Base-by-base conservation (phyloP, 2,113 vertebrate genomes). In the Ochotona princeps region DNA sequence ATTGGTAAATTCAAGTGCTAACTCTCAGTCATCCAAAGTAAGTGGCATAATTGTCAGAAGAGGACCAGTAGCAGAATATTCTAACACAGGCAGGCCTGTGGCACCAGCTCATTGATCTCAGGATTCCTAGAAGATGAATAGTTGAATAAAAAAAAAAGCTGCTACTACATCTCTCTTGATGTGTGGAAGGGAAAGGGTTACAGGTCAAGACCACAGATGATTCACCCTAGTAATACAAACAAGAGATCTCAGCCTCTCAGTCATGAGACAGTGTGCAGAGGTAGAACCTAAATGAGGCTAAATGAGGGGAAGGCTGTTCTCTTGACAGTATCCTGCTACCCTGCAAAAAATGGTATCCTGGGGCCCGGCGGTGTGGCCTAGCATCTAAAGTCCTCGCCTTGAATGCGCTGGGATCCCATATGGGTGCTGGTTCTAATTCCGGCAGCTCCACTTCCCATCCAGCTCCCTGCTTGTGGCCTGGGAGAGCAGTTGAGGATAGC, bases 61-160 rank as follows among this genome's bases (percentile, higher is more conserved):
- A 72, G n/a, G 20, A 18, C 49, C 51, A 61, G 4, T 1, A 21
- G 32, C 20, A 67, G 32, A 30, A 21, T 18, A 18, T 9, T 38
- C 44, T 49, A 35, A 32, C n/a, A n/a, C 30, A 49, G 15, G 18
- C 15, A 30, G 9, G 49, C 8, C 21, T 28, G 1, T 18, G 26
- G 18, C n/a, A 20, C 2, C 49, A 57, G 8, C 11, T 78, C 5
- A 0, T 38, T 47, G 11, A 51, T 69, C 21, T 14, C 0, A 1
- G 60, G 70, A 20, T 66, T 65, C 28, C 32, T 72, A 20, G 11
- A 82, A 60, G 25, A 49, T 91, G 49, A 75, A 84, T 38, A 44
- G n/a, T 61, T 70, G 10, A 18, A 25, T 38, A 57, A 38, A 44
- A 44, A 44, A 44, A 44, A 44, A 44, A 6, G 38, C 38, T 44